phyloP scores from a whole-genome alignment of 2,888 invertebrate species.

The Volucella inanis region DNA sequence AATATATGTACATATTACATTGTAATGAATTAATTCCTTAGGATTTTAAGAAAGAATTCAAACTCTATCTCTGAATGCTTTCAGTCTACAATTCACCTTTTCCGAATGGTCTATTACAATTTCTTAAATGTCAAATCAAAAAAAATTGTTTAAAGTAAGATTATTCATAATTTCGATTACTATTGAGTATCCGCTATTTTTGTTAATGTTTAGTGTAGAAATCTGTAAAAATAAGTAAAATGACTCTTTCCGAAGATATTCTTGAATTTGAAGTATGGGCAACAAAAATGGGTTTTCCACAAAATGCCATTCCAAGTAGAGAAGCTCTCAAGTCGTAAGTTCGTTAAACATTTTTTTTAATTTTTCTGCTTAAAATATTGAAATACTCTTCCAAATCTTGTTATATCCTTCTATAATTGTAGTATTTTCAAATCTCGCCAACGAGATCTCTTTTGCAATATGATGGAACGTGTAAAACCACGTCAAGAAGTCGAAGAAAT shows the following conservation, averaged over 20 bases:
- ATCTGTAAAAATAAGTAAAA: conserved; percentile 13
- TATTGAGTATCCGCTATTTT: not conserved
- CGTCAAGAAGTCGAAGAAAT: conserved; percentile 79
- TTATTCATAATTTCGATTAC: not conserved
- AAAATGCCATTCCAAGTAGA: conserved; percentile 78
- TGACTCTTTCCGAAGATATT: conserved; percentile 77
- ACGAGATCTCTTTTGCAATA: conserved; percentile 78
- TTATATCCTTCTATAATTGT: not conserved
- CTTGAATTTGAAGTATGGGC: conserved; percentile 80
- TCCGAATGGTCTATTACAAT: conserved; percentile 22
- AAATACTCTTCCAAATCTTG: not conserved
- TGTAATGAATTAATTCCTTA: not conserved
- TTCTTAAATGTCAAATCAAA: conserved; percentile 26
- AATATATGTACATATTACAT: too few species aligned
- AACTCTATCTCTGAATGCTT: not conserved
- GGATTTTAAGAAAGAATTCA: not conserved
- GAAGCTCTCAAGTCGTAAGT: conserved; percentile 81
- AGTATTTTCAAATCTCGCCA: conserved; percentile 82
- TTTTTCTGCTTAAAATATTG: not conserved
- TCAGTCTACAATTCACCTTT: not conserved
- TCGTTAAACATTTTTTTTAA: not conserved
- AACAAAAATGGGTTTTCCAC: conserved; percentile 79
- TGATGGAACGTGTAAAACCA: conserved; percentile 80
- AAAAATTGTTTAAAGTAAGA: not conserved
- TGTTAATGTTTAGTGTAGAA: not conserved